Base-by-base conservation (phyloP, 1,140 invertebrate species). In the Drosophila pallidifrons region DNA sequence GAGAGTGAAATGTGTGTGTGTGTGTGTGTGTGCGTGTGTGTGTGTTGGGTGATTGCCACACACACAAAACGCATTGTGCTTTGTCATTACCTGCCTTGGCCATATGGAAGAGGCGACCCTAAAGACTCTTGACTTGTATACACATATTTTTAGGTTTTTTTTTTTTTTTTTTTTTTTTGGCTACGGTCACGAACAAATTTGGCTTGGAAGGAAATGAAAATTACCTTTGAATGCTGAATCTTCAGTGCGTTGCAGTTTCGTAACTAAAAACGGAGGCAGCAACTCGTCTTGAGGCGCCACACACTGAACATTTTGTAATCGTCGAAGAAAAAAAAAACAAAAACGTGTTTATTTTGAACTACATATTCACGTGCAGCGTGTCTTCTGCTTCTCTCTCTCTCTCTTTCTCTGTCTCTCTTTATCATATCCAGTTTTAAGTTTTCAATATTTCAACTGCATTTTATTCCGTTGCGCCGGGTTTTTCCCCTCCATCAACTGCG, bases 41-140 rank as follows among this genome's bases (percentile, higher is more conserved):
- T 58, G 25, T 55, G 28, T 49, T 77, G 69, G 69, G 69, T 63
- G 71, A 59, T 68, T 74, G 71, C 46, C 71, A 58, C 64, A 67
- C 70, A 67, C 54, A 66, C 25, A 52, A 47, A 60, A 69, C 71
- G 41, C 71, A 69, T 74, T 74, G 58, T 69, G 69, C 73, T 82
- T 86, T 85, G 78, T 86, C 78, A 85, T 81, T 85, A 86, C 78
- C 66, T 85, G 80, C 69, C 81, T 67, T 66, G 52, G 61, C 75
- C 80, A 82, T 82, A 79, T 79, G 78, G 63, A 58, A 51, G 32
- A 72, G 52, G 10, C 45, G 75, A 78, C 82, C 66, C 74, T 57
- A 79, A 63, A 65, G 51, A 43, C 35, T 15, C 35, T 30, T 6
- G 8, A 13, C 58, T 59, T 30, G 45, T 10, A 4, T 47, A 15